phyloP scores from a whole-genome alignment of 2,797 vertebrate species.

The Halcyon badia region DNA sequence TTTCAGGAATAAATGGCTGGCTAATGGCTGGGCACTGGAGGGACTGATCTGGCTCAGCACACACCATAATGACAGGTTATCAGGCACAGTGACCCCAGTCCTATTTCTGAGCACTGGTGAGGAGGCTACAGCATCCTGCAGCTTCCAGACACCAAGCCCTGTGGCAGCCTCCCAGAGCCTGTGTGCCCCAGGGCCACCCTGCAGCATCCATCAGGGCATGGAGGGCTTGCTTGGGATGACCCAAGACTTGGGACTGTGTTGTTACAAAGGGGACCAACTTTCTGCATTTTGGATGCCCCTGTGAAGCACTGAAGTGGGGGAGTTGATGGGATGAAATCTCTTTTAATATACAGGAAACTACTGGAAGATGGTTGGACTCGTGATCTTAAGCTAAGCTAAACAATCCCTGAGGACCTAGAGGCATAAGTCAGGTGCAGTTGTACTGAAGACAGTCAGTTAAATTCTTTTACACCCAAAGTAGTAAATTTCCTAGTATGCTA shows the following conservation, averaged over 20 bases:
- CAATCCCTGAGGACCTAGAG: background rate
- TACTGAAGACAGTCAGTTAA: background rate
- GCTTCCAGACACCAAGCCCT: fast-evolving
- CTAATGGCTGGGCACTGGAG: background rate
- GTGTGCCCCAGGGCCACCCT: fast-evolving
- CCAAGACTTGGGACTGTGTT: background rate
- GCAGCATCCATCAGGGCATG: background rate
- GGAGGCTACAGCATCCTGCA: background rate
- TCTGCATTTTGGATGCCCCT: background rate
- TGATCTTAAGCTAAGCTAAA: background rate
- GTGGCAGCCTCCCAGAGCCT: background rate
- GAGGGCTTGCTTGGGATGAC: background rate
- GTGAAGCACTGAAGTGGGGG: background rate
- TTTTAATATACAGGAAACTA: background rate
- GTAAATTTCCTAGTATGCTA: background rate
- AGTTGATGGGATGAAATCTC: background rate
- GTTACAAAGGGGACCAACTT: background rate
- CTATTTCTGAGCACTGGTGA: background rate
- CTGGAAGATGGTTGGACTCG: background rate
- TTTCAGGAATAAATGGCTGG: background rate
- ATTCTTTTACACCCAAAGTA: background rate
- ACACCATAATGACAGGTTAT: background rate
- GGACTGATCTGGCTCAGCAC: background rate
- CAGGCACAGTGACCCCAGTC: background rate
- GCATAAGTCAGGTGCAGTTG: background rate